Evolutionary conservation across 2,888 invertebrate genomes (phyloP), one percentile per base, ranked within the genome.

Genomic region (Drosophila buzzatii): DNA sequence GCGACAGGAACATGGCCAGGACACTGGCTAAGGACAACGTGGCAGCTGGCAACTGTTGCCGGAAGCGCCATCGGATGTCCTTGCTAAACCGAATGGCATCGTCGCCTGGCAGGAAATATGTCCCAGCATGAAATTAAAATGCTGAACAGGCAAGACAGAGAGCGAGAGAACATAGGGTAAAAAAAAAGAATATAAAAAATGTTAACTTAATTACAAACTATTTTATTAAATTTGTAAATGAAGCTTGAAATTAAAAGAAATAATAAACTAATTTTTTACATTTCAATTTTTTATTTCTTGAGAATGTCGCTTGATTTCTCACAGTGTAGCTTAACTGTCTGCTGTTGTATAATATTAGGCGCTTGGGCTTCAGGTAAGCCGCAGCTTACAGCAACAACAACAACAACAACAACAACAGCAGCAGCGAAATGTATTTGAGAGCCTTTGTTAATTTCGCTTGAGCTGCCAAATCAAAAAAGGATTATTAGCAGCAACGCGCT

Each of bases 1-100:
- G 70, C 61, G 60, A 61, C 60, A 75, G 80, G 61, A 80, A 65
- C 71, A 75, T 71, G 70, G 76, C 67, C 78, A 68, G 70, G 65
- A 77, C 73, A 68, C 44, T 41, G 44, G 61, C 55, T 44, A 14
- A 68, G 47, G 60, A 55, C 63, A 64, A 53, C 23, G 47, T 56
- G 77, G 59, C 88, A 82, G 83, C 74, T 86, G 89, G 84, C 90
- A 90, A 81, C 90, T 89, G 81, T 82, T 83, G 86, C 86, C 90
- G 86, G 90, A 87, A 90, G 77, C 79, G 71, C 73, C 70, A 66
- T 55, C 90, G 86, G 86, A 87, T 89, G 90, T 90, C 79, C 90
- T 85, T 70, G 83, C 90, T 87, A 90, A 87, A 82, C 86, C 89
- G 77, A 82, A 90, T 75, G 86, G 80, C 85, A 73, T 80, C 82